phyloP scores from a whole-genome alignment of 1,140 invertebrate genomes.

The Ceratina calcarata region DNA sequence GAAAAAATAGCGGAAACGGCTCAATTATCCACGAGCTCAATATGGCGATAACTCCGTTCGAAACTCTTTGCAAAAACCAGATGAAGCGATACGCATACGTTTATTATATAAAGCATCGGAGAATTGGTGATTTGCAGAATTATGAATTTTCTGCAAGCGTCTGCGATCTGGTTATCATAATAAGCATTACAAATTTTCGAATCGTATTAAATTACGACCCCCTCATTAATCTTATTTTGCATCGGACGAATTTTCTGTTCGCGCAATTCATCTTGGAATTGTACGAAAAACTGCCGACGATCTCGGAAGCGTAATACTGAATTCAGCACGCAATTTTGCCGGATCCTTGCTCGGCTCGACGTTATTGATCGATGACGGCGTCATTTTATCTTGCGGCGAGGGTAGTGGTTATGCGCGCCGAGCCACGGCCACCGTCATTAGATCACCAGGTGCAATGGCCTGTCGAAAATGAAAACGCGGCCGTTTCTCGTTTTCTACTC shows the following conservation, averaged over 20 bases:
- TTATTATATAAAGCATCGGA: too few relatives aligned
- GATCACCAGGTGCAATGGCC: constrained; percentile 12
- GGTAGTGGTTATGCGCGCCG: constrained; percentile 39
- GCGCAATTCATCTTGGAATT: neutral
- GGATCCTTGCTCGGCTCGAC: constrained; percentile 42
- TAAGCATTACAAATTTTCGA: too few relatives aligned
- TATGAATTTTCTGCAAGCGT: too few relatives aligned
- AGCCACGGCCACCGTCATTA: constrained; percentile 36
- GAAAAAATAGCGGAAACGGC: constrained; percentile 16
- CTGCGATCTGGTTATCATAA: too few relatives aligned
- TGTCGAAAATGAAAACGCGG: constrained; percentile 20
- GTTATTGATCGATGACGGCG: constrained; percentile 51
- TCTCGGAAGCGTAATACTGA: neutral
- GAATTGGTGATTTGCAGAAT: too few relatives aligned
- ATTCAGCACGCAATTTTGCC: constrained; percentile 36
- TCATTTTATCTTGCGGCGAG: constrained; percentile 47
- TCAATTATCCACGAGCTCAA: constrained; percentile 13
- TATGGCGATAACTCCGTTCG: too few relatives aligned
- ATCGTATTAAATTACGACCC: too few relatives aligned
- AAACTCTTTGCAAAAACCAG: too few relatives aligned
- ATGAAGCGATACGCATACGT: neutral
- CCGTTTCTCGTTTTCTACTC: neutral
- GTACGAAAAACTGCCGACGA: neutral
- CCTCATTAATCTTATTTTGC: too few relatives aligned
- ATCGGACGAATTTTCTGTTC: too few relatives aligned